These are phyloP conservation scores for Tiphia femorata DNA, from an alignment of 2,888 invertebrate species.

Conservation along the genomic window DNA sequence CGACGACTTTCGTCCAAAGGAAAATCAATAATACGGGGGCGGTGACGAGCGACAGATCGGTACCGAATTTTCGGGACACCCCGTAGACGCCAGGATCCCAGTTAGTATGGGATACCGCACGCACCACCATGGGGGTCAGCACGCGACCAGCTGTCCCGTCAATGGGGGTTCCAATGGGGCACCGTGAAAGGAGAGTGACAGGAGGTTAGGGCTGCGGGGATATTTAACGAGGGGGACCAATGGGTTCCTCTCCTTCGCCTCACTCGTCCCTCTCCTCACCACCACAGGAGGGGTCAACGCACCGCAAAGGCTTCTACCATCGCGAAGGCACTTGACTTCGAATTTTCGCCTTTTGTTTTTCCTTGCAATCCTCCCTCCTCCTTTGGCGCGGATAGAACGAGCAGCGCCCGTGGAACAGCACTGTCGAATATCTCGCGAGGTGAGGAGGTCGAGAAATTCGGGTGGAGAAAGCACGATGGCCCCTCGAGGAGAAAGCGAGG, in stretches of 20 bases:
- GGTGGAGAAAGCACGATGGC: not conserved
- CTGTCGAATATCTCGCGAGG: not conserved
- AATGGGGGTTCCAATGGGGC: too few species aligned
- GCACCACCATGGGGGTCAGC: constrained; percentile 55
- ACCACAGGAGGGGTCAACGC: constrained; percentile 29
- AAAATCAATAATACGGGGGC: too few species aligned
- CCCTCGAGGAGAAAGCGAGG: not conserved
- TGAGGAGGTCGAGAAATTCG: not conserved
- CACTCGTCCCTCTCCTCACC: too few species aligned
- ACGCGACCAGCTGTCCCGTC: constrained; percentile 61
- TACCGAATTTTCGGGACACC: constrained; percentile 29
- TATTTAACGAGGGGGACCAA: constrained; percentile 32
- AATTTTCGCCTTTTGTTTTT: constrained; percentile 8
- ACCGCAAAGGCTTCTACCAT: constrained; percentile 25
- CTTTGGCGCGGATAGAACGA: not conserved
- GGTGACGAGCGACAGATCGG: too few species aligned
- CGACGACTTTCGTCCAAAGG: too few species aligned
- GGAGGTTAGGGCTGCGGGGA: not conserved
- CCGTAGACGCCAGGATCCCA: constrained; percentile 27
- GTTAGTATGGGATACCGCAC: constrained; percentile 32
- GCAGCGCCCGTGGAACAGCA: not conserved
- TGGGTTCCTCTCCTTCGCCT: constrained; percentile 5
- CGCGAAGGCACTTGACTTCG: constrained; percentile 21
- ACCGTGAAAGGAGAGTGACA: constrained; percentile 21
- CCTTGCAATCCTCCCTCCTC: not conserved